phyloP scores from a whole-genome alignment of 2,113 vertebrate genomes.

The Spea multiplicata region DNA sequence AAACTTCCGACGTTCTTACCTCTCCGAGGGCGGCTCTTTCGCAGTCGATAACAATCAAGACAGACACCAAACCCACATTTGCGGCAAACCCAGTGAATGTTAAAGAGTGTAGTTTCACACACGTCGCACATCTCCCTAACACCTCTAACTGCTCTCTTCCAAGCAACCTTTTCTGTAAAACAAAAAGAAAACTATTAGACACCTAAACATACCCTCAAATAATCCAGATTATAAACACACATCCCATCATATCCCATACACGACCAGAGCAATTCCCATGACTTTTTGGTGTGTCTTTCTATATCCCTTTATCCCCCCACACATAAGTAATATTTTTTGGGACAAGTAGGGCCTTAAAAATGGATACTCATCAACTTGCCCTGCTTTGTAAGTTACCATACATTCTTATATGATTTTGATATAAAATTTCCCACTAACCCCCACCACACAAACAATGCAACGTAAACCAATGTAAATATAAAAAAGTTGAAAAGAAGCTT shows the following conservation, averaged over 20 bases:
- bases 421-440: no score
- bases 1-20: slow-evolving; percentile 65
- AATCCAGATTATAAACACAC: no score
- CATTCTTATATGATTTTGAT: not conserved
- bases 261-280: no score
- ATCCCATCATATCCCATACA: no score
- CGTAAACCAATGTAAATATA: not conserved
- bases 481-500: slow-evolving; percentile 60
- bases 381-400: no score
- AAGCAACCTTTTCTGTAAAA: slow-evolving; percentile 91
- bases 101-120: slow-evolving; percentile 96
- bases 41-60: slow-evolving; percentile 92
- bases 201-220: no score
- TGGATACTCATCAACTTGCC: no score
- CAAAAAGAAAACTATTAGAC: not conserved
- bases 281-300: no score
- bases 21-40: slow-evolving; percentile 85
- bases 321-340: no score
- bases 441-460: no score
- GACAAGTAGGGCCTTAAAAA: no score
- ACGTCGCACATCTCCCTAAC: slow-evolving; percentile 98
- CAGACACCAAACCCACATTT: slow-evolving; percentile 98
- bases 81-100: slow-evolving; percentile 98
- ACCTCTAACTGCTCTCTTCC: slow-evolving; percentile 94
- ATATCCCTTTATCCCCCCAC: no score